Evolutionary conservation across 1,140 invertebrate genomes (phyloP).

Genomic region (Lanistes nyassanus): DNA sequence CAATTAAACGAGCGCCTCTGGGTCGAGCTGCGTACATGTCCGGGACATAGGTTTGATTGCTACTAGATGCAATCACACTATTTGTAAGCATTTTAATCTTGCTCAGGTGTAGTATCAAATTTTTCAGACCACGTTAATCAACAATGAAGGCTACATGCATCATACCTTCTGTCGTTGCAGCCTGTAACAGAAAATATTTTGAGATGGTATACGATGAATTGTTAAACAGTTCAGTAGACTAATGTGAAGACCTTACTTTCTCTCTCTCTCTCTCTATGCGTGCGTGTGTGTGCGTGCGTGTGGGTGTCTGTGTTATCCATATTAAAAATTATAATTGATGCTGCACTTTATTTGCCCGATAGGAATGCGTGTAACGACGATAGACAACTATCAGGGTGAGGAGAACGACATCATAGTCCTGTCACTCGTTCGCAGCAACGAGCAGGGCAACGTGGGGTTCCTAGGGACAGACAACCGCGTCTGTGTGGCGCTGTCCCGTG

Average conservation of each 20-base stretch:
- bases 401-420: conserved; percentile 85
- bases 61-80: too few species aligned
- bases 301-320: background rate
- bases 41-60: too few species aligned
- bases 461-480: conserved; percentile 80
- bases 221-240: background rate
- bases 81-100: too few species aligned
- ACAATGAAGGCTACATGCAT: too few species aligned
- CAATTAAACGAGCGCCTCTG: too few species aligned
- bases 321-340: too few species aligned
- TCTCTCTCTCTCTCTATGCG: background rate
- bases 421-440: conserved; percentile 80
- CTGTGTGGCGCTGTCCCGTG: conserved; percentile 84
- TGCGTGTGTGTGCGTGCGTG: background rate
- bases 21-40: too few species aligned
- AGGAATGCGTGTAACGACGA: conserved; percentile 71
- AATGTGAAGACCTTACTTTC: background rate
- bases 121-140: too few species aligned
- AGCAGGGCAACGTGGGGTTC: conserved; percentile 79
- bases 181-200: too few species aligned
- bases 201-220: background rate
- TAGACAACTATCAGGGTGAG: conserved; percentile 82
- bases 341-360: too few species aligned
- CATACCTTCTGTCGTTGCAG: too few species aligned
- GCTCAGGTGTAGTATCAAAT: too few species aligned